Conservation (phyloP, 2,797 vertebrate genomes). For the Xiphorhynchus erythropygius region DNA sequence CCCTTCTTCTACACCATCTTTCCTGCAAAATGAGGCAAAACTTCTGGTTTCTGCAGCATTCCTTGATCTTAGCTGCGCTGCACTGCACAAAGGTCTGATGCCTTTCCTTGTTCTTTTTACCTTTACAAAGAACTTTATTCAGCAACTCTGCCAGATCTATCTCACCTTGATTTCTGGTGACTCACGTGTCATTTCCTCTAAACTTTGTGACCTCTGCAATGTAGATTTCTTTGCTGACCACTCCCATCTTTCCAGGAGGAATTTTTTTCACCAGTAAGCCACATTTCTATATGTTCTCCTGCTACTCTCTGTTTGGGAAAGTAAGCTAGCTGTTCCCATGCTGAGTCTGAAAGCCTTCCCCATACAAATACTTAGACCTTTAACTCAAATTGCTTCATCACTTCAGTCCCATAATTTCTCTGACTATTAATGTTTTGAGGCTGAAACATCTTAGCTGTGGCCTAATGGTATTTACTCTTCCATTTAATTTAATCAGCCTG, state of each 20-base stretch:
- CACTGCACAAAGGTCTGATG: background rate
- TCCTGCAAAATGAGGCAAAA: background rate
- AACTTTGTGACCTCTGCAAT: background rate
- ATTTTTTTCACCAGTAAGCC: background rate
- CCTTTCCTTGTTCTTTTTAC: background rate
- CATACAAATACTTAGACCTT: background rate
- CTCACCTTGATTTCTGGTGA: background rate
- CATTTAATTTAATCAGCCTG: background rate
- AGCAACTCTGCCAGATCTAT: background rate
- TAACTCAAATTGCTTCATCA: background rate
- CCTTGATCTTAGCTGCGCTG: background rate
- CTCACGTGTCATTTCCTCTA: background rate
- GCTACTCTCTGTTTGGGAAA: background rate
- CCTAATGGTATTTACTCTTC: constrained; percentile 1
- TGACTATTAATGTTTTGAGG: background rate
- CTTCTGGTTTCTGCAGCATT: background rate
- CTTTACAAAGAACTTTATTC: background rate
- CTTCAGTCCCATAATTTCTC: background rate
- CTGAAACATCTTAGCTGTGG: background rate
- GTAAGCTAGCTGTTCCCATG: background rate
- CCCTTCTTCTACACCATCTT: background rate
- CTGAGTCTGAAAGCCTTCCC: background rate
- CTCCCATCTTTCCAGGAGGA: background rate
- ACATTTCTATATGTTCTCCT: background rate
- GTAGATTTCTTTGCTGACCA: background rate